Conservation (phyloP, 2,797 vertebrate genomes). For the Chiroxiphia lanceolata region DNA sequence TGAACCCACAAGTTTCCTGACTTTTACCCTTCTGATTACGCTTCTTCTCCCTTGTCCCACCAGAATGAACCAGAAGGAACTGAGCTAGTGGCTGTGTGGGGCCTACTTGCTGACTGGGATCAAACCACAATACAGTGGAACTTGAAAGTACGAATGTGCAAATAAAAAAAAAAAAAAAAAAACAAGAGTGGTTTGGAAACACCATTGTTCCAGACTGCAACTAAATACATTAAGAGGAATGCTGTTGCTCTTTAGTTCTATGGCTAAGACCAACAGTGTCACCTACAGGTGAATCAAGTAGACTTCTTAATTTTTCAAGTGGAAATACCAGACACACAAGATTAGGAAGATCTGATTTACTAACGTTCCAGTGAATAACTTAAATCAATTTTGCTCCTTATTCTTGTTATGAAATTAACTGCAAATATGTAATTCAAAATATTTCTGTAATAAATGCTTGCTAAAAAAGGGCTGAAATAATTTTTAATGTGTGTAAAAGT, state of each 20-base stretch:
- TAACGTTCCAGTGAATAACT: neutral
- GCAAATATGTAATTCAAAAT: neutral
- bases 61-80: too few relatives aligned
- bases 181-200: neutral
- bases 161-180: neutral
- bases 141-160: neutral
- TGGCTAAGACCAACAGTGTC: slow-evolving; percentile 71
- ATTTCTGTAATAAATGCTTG: neutral
- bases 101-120: neutral
- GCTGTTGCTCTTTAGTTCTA: neutral
- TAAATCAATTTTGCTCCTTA: neutral
- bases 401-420: neutral
- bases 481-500: neutral
- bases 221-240: neutral
- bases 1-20: neutral
- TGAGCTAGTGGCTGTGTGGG: neutral
- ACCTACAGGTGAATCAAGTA: slow-evolving; percentile 69
- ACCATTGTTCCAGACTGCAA: slow-evolving; percentile 35
- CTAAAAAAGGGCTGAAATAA: neutral
- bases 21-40: neutral
- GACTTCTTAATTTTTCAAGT: slow-evolving; percentile 2
- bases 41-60: neutral
- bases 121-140: neutral
- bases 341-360: neutral
- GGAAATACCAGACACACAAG: neutral